Conservation (phyloP, 2,797 vertebrate species). For the Pogonophryne albipinna region DNA sequence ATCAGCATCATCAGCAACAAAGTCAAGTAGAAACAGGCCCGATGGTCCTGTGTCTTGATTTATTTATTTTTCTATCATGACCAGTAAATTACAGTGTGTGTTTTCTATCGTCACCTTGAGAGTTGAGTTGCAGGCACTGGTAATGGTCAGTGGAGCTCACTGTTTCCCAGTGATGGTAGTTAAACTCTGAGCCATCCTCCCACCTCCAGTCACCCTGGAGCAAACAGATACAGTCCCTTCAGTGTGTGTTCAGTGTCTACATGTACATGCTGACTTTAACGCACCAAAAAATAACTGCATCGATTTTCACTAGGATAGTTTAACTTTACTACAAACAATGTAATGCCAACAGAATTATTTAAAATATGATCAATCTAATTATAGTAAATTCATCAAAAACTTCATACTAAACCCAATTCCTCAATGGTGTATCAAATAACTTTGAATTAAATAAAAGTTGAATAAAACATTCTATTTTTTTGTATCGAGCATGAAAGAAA, state of each 20-base stretch:
- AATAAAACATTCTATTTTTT: neutral
- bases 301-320: neutral
- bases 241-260: neutral
- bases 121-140: constrained; percentile 44
- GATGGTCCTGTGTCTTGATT: neutral
- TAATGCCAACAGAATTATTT: neutral
- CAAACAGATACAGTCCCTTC: neutral
- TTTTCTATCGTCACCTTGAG: constrained; percentile 23
- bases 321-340: neutral
- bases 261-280: neutral
- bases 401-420: neutral
- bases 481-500: neutral
- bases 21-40: neutral
- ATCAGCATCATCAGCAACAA: neutral
- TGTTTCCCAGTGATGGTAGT: constrained; percentile 13
- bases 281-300: neutral
- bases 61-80: neutral
- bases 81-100: neutral
- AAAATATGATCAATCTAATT: too few relatives aligned
- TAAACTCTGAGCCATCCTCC: constrained; percentile 39
- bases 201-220: constrained; percentile 47
- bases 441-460: neutral
- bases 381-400: neutral
- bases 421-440: neutral
- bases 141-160: rapidly evolving